Evolutionary conservation across 2,888 invertebrate genomes (phyloP), one percentile per base, ranked within the genome.

Genomic region (Sphaerophoria taeniata): DNA sequence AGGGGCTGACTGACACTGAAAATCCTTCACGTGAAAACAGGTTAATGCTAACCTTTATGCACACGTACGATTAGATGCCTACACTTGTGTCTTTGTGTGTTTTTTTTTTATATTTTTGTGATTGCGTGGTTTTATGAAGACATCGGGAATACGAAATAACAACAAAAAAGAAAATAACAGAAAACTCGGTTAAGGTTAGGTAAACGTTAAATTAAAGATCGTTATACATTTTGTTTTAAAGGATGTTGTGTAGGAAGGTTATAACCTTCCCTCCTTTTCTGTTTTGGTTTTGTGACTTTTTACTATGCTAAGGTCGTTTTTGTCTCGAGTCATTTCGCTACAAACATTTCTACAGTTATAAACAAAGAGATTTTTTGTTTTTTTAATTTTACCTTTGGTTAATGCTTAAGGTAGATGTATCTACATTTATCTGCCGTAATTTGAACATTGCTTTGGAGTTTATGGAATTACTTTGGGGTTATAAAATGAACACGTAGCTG

Each of bases 11-110:
- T 61, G 24, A 58, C 58, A 73, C 34, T 39, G 53, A 63, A 73
- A 73, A 73, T 73, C 53, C 43, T 63, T 43, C 73, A 63, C 61
- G 43, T 73, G 53, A 53, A 61, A 43, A 53, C 47, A 53, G 65
- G 65, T 65, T 67, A 39, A 67, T 63, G 16, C 16, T 9, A 58
- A 58, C n/a, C n/a, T n/a, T n/a, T n/a, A n/a, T n/a, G n/a, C n/a
- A n/a, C n/a, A n/a, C n/a, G n/a, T n/a, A n/a, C n/a, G n/a, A n/a
- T n/a, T n/a, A n/a, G n/a, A n/a, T n/a, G n/a, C n/a, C n/a, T n/a
- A n/a, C n/a, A n/a, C n/a, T n/a, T n/a, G n/a, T n/a, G n/a, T n/a
- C n/a, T n/a, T n/a, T n/a, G n/a, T n/a, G n/a, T n/a, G n/a, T n/a
- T n/a, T n/a, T n/a, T n/a, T n/a, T n/a, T n/a, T n/a, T n/a, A n/a